phyloP scores from a whole-genome alignment of 2,113 vertebrate genomes.

The Psittacara wagleri region DNA sequence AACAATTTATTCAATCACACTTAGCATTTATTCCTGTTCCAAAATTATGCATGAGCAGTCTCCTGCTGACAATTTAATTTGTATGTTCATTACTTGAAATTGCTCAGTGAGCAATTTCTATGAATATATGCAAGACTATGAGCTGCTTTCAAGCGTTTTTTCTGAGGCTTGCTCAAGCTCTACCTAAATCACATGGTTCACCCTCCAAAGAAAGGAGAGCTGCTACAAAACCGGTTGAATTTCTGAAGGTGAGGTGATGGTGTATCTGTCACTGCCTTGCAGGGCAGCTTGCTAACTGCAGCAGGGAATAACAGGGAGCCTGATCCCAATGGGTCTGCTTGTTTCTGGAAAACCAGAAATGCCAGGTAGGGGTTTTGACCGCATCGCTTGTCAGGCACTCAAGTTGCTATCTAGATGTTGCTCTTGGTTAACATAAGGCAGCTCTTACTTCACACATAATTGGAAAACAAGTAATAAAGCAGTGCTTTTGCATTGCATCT shows the following conservation, averaged over 20 bases:
- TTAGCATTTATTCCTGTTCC: background rate
- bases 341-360: background rate
- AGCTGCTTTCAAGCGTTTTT: background rate
- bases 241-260: background rate
- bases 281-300: rapidly evolving
- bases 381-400: background rate
- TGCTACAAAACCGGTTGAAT: background rate
- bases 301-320: background rate
- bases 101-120: background rate
- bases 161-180: background rate
- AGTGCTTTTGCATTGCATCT: background rate
- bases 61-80: conserved; percentile 23
- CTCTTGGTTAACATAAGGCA: background rate
- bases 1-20: background rate
- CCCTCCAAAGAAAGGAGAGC: background rate
- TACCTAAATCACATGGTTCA: background rate
- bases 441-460: background rate
- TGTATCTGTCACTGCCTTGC: background rate
- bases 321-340: background rate
- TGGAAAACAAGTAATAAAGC: background rate
- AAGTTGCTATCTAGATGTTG: rapidly evolving
- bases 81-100: conserved; percentile 1
- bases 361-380: background rate
- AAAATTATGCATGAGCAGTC: background rate
- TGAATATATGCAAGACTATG: background rate